Conservation (phyloP, 2,888 invertebrate genomes). For the Ctenicera cuprea region DNA sequence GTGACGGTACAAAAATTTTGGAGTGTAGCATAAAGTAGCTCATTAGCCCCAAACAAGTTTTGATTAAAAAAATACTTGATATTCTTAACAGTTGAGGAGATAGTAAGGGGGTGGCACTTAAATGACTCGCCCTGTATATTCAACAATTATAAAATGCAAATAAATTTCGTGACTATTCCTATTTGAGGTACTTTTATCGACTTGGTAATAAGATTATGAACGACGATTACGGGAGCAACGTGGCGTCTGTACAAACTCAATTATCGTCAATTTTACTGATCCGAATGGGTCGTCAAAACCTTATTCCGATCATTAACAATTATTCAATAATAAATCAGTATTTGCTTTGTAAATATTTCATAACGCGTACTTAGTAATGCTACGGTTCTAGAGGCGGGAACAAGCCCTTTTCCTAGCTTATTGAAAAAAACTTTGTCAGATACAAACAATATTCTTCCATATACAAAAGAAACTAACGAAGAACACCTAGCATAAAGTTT, state of each 20-base stretch:
- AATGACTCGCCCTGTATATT: not conserved
- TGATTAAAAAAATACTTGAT: no score
- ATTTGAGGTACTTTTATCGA: slow-evolving; percentile 8
- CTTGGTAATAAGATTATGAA: slow-evolving; percentile 28
- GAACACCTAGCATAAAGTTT: no score
- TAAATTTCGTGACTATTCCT: not conserved
- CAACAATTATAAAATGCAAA: not conserved
- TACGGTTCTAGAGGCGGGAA: slow-evolving; percentile 50
- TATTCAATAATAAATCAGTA: slow-evolving; percentile 70
- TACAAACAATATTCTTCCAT: not conserved
- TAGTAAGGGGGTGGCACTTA: no score
- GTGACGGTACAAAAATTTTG: no score
- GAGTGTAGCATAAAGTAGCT: no score
- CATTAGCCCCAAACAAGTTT: no score
- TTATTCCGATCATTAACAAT: slow-evolving; percentile 69
- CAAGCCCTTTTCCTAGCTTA: slow-evolving; percentile 25
- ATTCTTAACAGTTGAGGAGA: no score
- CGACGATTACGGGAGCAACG: slow-evolving; percentile 34
- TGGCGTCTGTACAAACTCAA: slow-evolving; percentile 66
- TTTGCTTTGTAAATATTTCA: slow-evolving; percentile 69
- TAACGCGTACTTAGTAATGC: slow-evolving; percentile 55
- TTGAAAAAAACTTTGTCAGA: slow-evolving; percentile 9
- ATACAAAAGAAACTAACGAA: no score
- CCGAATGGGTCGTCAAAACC: slow-evolving; percentile 66
- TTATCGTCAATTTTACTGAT: slow-evolving; percentile 67